Evolutionary conservation across 2,888 invertebrate genomes (phyloP).

Genomic region (Chesias legatella): DNA sequence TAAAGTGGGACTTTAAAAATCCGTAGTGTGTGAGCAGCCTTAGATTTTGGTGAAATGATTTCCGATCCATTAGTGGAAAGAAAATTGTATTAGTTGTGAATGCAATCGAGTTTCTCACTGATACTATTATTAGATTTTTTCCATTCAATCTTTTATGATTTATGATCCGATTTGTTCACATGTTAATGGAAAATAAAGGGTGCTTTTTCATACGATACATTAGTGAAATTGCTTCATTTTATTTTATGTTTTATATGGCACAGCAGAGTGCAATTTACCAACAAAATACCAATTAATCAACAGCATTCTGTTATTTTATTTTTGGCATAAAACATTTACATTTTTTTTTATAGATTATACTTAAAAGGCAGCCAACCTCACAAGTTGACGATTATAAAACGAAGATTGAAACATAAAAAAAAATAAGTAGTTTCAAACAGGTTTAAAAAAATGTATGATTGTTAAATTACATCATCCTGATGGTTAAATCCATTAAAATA

Average conservation of each 20-base stretch:
- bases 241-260: slow-evolving; percentile 13
- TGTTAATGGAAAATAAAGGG: slow-evolving; percentile 15
- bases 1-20: background rate
- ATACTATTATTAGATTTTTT: slow-evolving; percentile 10
- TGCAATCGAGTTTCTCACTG: slow-evolving; percentile 17
- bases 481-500: no score
- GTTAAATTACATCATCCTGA: no score
- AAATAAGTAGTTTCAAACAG: no score
- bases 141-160: slow-evolving; percentile 21
- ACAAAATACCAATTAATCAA: no score
- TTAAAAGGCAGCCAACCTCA: no score
- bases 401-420: no score
- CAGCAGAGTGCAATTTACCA: slow-evolving; percentile 5
- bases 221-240: slow-evolving; percentile 15
- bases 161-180: slow-evolving; percentile 14
- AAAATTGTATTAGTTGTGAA: slow-evolving; percentile 34
- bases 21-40: background rate
- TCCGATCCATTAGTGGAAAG: slow-evolving; percentile 28
- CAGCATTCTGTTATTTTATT: no score
- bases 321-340: no score
- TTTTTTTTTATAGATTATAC: no score
- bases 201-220: slow-evolving; percentile 14
- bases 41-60: slow-evolving; percentile 26
- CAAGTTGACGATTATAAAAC: no score
- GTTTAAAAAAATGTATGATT: no score